A percentile compares a stretch with the other conserved stretches of the same genome.
Evolutionary conservation across 2,888 invertebrate genomes (phyloP).

Genomic region (Phymatocera aterrima): DNA sequence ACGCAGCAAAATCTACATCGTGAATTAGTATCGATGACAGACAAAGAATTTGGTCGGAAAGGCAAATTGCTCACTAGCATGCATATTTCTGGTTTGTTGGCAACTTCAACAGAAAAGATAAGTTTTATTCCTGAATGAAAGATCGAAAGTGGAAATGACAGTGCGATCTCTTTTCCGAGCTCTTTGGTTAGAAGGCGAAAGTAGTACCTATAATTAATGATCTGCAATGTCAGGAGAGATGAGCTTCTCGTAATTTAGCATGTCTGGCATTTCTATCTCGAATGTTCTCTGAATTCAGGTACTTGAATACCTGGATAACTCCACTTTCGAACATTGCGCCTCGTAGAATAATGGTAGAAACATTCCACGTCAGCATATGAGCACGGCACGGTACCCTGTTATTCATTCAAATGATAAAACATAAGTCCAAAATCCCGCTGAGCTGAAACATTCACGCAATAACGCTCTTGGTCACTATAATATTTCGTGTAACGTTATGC

Average conservation of each 20-base stretch:
- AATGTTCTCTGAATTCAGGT: conserved; percentile 1
- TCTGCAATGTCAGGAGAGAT: not conserved
- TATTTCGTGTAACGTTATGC: not conserved
- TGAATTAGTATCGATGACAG: conserved; percentile 10
- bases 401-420: conserved; percentile 34
- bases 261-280: conserved; percentile 4
- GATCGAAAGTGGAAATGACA: conserved; percentile 22
- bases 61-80: not conserved
- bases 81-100: not conserved
- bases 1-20: conserved; percentile 4
- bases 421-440: not conserved
- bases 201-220: not conserved
- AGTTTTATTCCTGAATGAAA: conserved; percentile 7
- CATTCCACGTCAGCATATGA: conserved; percentile 18
- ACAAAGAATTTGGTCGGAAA: not conserved
- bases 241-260: conserved; percentile 8
- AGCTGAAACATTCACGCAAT: not conserved
- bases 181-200: not conserved
- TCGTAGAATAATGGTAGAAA: conserved; percentile 1
- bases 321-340: not conserved
- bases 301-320: conserved; percentile 23
- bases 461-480: not conserved
- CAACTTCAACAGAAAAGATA: not conserved
- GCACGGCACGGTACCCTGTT: conserved; percentile 14
- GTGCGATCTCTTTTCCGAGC: not conserved